These are phyloP conservation scores for Parazoanthus darwini DNA, from an alignment of 92 coral and sea anemone genomes.

Conservation along the genomic window DNA sequence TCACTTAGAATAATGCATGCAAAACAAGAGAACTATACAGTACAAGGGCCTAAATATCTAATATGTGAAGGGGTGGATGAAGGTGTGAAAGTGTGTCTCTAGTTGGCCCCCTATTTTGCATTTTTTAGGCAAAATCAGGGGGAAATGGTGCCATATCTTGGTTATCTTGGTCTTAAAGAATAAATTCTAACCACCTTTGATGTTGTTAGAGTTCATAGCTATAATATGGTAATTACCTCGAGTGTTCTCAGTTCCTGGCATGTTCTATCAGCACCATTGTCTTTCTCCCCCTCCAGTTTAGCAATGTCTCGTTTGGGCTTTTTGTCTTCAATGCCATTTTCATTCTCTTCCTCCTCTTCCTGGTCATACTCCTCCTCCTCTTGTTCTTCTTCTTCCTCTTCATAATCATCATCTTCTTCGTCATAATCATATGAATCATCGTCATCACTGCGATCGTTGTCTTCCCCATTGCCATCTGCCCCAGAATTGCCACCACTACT, in stretches of 20 bases:
- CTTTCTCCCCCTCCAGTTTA: slow-evolving; percentile 75
- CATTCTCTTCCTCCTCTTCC: slow-evolving; percentile 78
- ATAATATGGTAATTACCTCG: background rate
- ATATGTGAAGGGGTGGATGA: too few species aligned
- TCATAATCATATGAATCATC: slow-evolving; percentile 86
- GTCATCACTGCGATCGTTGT: slow-evolving; percentile 86
- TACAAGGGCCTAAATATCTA: too few species aligned
- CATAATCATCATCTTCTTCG: slow-evolving; percentile 85
- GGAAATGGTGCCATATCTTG: too few species aligned
- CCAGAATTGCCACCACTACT: slow-evolving; percentile 98
- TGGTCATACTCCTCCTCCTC: slow-evolving; percentile 86
- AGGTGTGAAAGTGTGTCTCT: too few species aligned
- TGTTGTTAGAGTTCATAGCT: too few species aligned
- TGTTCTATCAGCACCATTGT: slow-evolving; percentile 51
- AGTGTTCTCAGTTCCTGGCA: background rate
- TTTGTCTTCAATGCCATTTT: slow-evolving; percentile 26
- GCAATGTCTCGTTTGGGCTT: slow-evolving; percentile 61
- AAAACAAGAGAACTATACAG: too few species aligned
- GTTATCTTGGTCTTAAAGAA: too few species aligned
- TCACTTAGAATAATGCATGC: too few species aligned
- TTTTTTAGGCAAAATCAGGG: too few species aligned
- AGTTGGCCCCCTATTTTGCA: too few species aligned
- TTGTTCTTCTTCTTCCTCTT: slow-evolving; percentile 86
- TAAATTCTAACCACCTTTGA: too few species aligned
- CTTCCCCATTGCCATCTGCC: slow-evolving; percentile 98